Conservation (phyloP, 2,888 invertebrate species). For the Abscondita cerata region DNA sequence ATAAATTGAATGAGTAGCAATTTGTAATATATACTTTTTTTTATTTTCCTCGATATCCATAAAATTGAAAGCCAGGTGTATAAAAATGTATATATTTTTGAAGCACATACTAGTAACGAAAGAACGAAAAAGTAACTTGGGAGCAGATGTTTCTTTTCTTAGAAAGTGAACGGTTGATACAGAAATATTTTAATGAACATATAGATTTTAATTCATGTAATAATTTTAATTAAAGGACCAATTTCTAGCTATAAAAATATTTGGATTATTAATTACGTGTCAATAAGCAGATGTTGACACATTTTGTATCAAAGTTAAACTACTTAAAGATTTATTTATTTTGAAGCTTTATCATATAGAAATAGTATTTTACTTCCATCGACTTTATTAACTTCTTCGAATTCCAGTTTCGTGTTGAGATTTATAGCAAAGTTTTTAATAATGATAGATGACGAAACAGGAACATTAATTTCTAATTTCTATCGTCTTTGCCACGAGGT, state of each 20-base stretch:
- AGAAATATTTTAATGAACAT: constrained; percentile 11
- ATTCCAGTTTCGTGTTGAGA: not conserved
- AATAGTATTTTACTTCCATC: not conserved
- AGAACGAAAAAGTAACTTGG: constrained; percentile 15
- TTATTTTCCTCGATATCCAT: constrained; percentile 8
- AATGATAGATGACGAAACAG: constrained; percentile 20
- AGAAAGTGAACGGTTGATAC: constrained; percentile 16
- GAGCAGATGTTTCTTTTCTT: constrained; percentile 19
- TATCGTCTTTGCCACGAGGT: constrained; percentile 16
- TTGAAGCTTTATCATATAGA: not conserved
- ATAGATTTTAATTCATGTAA: constrained; percentile 7
- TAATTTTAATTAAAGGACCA: constrained; percentile 9
- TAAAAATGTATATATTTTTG: not conserved
- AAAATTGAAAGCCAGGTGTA: constrained; percentile 25
- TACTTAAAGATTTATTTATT: not conserved
- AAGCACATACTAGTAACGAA: constrained; percentile 10
- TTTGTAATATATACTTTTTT: constrained; percentile 27
- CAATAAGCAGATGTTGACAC: constrained; percentile 11
- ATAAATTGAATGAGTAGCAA: constrained; percentile 21
- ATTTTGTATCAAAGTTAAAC: constrained; percentile 4
- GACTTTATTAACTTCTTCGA: constrained; percentile 4
- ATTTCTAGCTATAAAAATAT: constrained; percentile 11
- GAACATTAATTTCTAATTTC: constrained; percentile 23
- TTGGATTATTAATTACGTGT: constrained; percentile 7
- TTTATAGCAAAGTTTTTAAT: constrained; percentile 12